Evolutionary conservation across 2,888 invertebrate species (phyloP), one percentile per base, ranked within the genome.

Genomic region (Dynastes hyllus): DNA sequence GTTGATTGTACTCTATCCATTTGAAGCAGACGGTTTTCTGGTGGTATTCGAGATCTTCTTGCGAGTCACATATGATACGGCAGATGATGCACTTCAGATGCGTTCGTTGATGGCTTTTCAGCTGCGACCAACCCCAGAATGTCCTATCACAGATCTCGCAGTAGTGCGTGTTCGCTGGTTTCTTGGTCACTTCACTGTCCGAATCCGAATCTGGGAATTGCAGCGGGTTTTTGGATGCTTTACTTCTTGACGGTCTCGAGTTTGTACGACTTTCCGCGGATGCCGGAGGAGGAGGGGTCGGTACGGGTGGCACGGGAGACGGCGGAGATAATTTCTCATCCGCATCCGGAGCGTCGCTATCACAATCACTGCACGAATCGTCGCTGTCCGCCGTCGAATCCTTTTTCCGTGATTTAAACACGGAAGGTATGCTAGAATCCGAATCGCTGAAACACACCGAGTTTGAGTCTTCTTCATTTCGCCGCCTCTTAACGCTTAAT

Each of bases 31-130:
- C 40, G 51, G 55, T 77, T 32, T 58, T 45, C 8, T 75, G 45
- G 50, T 80, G 80, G 5, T 77, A 78, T n/a, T 77, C 63, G 45
- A 80, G 67, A 32, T 73, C 75, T 37, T 77, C 80, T 8, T 77
- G 67, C 3, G 77, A 77, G 29, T 78, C 77, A 37, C 71, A 78
- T 53, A 73, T 73, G 27, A 75, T 79, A 5, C 75, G 73, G 51
- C 81, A 81, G 61, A 80, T 67, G 22, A 76, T 66, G 67, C 81
- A 81, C 29, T 58, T 79, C 27, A 78, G 63, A 75, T 81, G 81
- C 13, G 73, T 78, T 29, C 67, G 79, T 69, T 79, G 71, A 27
- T 81, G 81, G 9, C 69, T 67, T 2, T 71, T 69, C 22, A 81
- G 37, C 22, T 81, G 67, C 27, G 80, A 78, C 61, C 69, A 65